Conservation (phyloP, 2,113 vertebrate genomes). For the Protomyctophum bolini region DNA sequence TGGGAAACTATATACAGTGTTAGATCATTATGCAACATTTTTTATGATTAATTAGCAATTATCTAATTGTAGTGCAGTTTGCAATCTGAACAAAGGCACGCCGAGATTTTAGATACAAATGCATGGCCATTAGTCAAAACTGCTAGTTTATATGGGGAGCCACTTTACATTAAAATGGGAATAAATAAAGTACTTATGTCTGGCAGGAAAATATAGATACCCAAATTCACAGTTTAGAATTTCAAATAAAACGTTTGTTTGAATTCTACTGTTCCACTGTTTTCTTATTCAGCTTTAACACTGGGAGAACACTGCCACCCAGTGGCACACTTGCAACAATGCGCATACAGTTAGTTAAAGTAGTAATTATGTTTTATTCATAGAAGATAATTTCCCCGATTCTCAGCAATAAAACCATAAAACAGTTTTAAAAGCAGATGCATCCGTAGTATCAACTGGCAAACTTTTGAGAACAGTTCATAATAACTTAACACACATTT, state of each 20-base stretch:
- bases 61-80: too few species aligned
- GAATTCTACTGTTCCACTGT: constrained; percentile 35
- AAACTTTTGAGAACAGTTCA: too few species aligned
- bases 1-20: neutral
- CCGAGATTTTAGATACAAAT: constrained; percentile 20
- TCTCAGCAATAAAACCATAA: neutral
- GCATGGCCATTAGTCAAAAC: neutral
- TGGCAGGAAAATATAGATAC: constrained; percentile 2
- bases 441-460: too few species aligned
- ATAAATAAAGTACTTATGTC: neutral
- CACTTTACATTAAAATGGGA: neutral
- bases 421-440: neutral
- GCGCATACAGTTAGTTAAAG: constrained; percentile 21
- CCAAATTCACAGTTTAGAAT: constrained; percentile 27
- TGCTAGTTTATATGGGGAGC: neutral
- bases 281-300: constrained; percentile 8
- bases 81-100: constrained; percentile 41
- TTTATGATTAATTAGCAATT: neutral
- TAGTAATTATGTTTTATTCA: neutral
- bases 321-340: constrained; percentile 45
- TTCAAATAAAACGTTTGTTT: constrained; percentile 46
- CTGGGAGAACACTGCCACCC: constrained; percentile 49
- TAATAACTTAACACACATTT: too few species aligned
- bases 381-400: neutral
- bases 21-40: neutral